Evolutionary conservation across 2,888 invertebrate species (phyloP).

Genomic region (Rhogogaster chlorosoma): DNA sequence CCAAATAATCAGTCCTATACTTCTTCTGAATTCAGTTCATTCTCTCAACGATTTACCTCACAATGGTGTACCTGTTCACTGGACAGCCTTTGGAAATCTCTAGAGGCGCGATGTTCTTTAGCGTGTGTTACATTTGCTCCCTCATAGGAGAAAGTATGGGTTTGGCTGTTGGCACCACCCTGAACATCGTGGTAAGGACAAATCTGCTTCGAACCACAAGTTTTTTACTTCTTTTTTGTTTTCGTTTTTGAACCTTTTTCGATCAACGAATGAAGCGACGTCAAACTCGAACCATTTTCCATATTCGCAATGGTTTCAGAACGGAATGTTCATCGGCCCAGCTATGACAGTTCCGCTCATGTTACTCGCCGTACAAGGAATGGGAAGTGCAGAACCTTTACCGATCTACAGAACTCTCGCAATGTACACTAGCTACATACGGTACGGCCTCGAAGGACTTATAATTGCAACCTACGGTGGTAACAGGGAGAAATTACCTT

Average conservation of each 20-base stretch:
- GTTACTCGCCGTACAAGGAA: slow-evolving; percentile 91
- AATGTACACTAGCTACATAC: slow-evolving; percentile 90
- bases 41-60: slow-evolving; percentile 84
- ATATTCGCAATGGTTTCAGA: slow-evolving; percentile 79
- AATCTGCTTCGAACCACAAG: neutral
- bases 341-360: slow-evolving; percentile 92
- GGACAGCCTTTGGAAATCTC: slow-evolving; percentile 87
- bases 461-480: slow-evolving; percentile 90
- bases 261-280: neutral
- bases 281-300: neutral
- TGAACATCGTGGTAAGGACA: slow-evolving; percentile 87
- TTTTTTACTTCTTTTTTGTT: neutral
- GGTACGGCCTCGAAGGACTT: slow-evolving; percentile 90
- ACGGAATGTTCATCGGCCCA: slow-evolving; percentile 94
- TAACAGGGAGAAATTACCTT: slow-evolving; percentile 86
- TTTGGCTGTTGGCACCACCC: slow-evolving; percentile 85
- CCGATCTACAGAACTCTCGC: slow-evolving; percentile 88
- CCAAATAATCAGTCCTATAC: neutral
- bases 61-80: slow-evolving; percentile 87
- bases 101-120: slow-evolving; percentile 85
- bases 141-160: slow-evolving; percentile 90
- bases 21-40: slow-evolving; percentile 74
- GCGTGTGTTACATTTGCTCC: slow-evolving; percentile 85
- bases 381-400: slow-evolving; percentile 86
- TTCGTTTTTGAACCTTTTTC: neutral